phyloP scores from a whole-genome alignment of 2,888 invertebrate species.

The Aphelenchoides bicaudatus region DNA sequence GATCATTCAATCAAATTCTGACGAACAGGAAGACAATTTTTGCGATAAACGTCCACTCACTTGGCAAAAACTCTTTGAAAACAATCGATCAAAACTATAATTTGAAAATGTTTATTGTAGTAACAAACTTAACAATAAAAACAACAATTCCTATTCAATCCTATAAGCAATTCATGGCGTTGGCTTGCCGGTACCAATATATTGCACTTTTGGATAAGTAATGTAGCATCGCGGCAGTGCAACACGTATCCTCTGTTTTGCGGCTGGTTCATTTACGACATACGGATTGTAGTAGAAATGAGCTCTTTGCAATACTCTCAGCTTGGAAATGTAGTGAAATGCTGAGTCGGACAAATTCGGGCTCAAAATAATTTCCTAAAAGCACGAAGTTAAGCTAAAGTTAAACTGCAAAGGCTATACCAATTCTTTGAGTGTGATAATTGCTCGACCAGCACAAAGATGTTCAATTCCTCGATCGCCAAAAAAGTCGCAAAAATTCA shows the following conservation, averaged over 20 bases:
- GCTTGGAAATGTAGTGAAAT: constrained; percentile 5
- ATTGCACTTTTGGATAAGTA: constrained; percentile 4
- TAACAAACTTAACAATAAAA: constrained; percentile 3
- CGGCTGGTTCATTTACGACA: constrained; percentile 1
- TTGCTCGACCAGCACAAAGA: constrained; percentile 44
- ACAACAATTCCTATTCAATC: constrained; percentile 1
- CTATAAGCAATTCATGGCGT: not conserved
- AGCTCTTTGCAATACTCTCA: constrained; percentile 10
- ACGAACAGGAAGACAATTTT: constrained; percentile 22
- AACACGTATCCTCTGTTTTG: constrained; percentile 10
- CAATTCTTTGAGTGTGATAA: constrained; percentile 42
- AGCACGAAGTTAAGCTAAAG: not conserved
- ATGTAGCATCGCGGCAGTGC: constrained; percentile 2
- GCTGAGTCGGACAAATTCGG: constrained; percentile 13
- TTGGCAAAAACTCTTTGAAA: not conserved
- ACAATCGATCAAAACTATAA: constrained; percentile 5
- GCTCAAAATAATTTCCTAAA: constrained; percentile 19
- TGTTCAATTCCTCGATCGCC: constrained; percentile 47
- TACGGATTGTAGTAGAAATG: constrained; percentile 23
- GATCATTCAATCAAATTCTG: constrained; percentile 21
- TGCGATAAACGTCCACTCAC: constrained; percentile 12
- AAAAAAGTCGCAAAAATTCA: constrained; percentile 58
- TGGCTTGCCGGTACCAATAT: constrained; percentile 9
- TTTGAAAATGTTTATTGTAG: not conserved
- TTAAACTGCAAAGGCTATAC: constrained; percentile 23